phyloP scores from a whole-genome alignment of 2,888 invertebrate genomes.

The Tuta absoluta region DNA sequence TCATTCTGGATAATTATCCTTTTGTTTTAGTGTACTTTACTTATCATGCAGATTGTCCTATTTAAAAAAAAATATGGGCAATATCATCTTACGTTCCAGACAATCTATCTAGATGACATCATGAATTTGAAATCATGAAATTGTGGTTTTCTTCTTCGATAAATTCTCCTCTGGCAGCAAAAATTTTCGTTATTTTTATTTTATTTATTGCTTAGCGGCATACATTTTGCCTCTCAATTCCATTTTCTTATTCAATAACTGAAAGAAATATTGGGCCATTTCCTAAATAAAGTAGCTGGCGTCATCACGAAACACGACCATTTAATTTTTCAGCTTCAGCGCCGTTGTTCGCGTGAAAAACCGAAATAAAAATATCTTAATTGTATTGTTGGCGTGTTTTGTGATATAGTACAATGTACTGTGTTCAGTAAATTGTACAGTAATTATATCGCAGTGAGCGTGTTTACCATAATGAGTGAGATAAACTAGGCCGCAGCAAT shows the following conservation, averaged over 20 bases:
- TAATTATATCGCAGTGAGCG: constrained; percentile 67
- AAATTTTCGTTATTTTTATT: no score
- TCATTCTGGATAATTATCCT: constrained; percentile 18
- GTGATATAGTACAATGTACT: constrained; percentile 56
- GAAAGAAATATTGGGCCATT: constrained; percentile 24
- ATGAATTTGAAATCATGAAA: no score
- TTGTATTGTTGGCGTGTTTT: constrained; percentile 71
- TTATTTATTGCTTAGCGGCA: not conserved
- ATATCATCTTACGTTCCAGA: no score
- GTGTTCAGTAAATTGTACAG: constrained; percentile 63
- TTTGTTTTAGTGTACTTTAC: constrained; percentile 17
- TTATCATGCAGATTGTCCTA: not conserved
- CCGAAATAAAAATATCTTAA: constrained; percentile 75
- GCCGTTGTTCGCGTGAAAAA: constrained; percentile 65
- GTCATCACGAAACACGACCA: constrained; percentile 26
- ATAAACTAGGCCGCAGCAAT: constrained; percentile 45
- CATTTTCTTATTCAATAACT: constrained; percentile 17
- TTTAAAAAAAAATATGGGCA: not conserved
- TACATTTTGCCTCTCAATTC: not conserved
- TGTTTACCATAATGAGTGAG: constrained; percentile 75
- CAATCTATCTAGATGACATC: no score
- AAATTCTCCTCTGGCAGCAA: no score
- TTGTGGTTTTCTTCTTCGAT: no score
- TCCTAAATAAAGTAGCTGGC: not conserved
- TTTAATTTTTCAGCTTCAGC: constrained; percentile 31